Evolutionary conservation across 1,140 invertebrate species (phyloP), one percentile per base, ranked within the genome.

Genomic region (Zophobas atratus): DNA sequence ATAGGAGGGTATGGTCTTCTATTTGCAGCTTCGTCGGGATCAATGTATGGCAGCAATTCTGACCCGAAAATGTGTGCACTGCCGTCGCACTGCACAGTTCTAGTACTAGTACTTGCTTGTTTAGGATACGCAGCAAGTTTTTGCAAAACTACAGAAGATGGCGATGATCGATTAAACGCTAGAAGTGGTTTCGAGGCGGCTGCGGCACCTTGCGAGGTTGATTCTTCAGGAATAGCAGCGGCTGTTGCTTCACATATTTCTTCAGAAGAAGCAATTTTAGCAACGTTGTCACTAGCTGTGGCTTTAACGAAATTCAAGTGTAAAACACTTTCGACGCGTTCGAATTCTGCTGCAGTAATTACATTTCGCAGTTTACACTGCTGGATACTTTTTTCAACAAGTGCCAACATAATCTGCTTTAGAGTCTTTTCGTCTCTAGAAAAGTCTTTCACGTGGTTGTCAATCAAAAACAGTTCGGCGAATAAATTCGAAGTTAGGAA

Each of bases 321-420:
- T 2, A 93, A 83, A 1, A 92, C 86, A 57, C 82, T 86, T 60
- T 89, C 84, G 4, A 89, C 88, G n/a, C 91, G 84, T 83, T 92
- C 91, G 60, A 91, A 80, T 72, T 91, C 89, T 1, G 84, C 84
- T 1, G 89, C 56, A 51, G 82, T 87, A 1, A 88, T 85, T 5
- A 90, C 84, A 75, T 84, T 83, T 32, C 84, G 84, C 33, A 88
- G 76, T 75, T 87, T 86, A 76, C 87, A 88, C 8, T 86, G 80
- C 70, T 87, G 83, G 1, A 88, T 89, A 82, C 86, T 88, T 82
- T 85, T 90, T 82, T 87, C 88, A 78, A 84, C 88, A 83, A 85
- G 83, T 80, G 55, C 70, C n/a, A 79, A 60, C 82, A 87, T 86
- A 5, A 87, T 81, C 46, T 82, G 60, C 48, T 82, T 84, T 0